Conservation (phyloP, 1,140 invertebrate genomes). For the Latrodectus geometricus region DNA sequence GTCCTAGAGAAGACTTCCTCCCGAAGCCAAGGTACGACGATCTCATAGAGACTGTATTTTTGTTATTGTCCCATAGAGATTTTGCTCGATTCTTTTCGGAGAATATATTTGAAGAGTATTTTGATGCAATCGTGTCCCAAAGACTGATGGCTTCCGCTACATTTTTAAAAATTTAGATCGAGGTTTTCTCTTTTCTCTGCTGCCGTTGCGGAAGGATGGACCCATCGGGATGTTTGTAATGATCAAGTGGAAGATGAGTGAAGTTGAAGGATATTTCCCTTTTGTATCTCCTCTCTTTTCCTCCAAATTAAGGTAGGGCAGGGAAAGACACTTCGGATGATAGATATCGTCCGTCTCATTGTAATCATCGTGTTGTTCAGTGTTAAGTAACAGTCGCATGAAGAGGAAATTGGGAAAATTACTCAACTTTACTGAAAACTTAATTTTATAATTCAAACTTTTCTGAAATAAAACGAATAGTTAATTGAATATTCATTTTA, state of each 20-base stretch:
- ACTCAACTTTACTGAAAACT: too few species aligned
- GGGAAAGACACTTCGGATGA: not conserved
- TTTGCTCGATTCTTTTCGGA: not conserved
- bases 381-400: too few species aligned
- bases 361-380: not conserved
- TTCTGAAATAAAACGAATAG: too few species aligned
- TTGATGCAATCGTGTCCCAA: not conserved
- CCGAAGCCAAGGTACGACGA: not conserved
- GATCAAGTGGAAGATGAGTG: not conserved
- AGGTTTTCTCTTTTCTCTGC: not conserved
- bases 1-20: not conserved
- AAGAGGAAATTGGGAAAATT: too few species aligned
- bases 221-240: not conserved
- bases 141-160: not conserved
- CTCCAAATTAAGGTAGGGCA: not conserved
- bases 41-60: not conserved
- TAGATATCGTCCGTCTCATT: slow-evolving; percentile 1
- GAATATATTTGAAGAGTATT: not conserved
- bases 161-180: slow-evolving; percentile 3
- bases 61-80: not conserved
- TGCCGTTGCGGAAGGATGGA: not conserved
- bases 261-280: not conserved
- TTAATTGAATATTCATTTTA: too few species aligned
- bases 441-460: too few species aligned
- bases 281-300: not conserved